Conservation (phyloP, 2,797 vertebrate species). For the Amphiprion clarkii region DNA sequence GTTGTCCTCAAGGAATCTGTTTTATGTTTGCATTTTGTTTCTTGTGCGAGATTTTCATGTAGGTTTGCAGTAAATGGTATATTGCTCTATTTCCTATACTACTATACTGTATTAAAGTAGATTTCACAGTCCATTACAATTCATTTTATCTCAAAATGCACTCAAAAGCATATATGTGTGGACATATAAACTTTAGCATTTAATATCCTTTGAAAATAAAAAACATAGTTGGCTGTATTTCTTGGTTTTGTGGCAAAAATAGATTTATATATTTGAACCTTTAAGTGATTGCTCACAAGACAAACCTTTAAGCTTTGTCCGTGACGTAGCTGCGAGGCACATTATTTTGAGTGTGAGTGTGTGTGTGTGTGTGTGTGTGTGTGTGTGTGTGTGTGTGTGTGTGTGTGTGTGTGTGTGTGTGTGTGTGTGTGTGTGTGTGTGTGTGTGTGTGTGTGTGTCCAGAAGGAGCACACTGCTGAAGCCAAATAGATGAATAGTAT, state of each 20-base stretch:
- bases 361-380: slow-evolving; percentile 4
- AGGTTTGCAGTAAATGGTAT: slow-evolving; percentile 18
- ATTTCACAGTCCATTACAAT: too few relatives aligned
- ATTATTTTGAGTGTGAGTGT: slow-evolving; percentile 18
- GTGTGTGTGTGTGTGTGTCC: slow-evolving; percentile 20
- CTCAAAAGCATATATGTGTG: too few relatives aligned
- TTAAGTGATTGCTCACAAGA: neutral
- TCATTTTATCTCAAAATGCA: too few relatives aligned
- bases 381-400: slow-evolving; percentile 29
- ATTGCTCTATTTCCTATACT: too few relatives aligned
- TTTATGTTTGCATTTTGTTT: slow-evolving; percentile 55
- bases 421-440: slow-evolving; percentile 16
- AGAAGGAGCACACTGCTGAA: slow-evolving; percentile 6
- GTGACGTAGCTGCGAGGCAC: slow-evolving; percentile 5
- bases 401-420: slow-evolving; percentile 7
- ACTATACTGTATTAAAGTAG: too few relatives aligned
- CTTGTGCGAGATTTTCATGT: slow-evolving; percentile 36
- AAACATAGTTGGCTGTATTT: too few relatives aligned
- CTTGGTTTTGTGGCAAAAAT: too few relatives aligned
- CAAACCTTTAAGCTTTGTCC: slow-evolving; percentile 24
- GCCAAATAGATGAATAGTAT: slow-evolving; percentile 46
- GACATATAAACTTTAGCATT: too few relatives aligned
- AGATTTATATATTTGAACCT: too few relatives aligned
- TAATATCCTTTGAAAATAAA: too few relatives aligned
- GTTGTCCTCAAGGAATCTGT: slow-evolving; percentile 35